Conservation (phyloP, 2,113 vertebrate genomes). For the Pogona vitticeps region DNA sequence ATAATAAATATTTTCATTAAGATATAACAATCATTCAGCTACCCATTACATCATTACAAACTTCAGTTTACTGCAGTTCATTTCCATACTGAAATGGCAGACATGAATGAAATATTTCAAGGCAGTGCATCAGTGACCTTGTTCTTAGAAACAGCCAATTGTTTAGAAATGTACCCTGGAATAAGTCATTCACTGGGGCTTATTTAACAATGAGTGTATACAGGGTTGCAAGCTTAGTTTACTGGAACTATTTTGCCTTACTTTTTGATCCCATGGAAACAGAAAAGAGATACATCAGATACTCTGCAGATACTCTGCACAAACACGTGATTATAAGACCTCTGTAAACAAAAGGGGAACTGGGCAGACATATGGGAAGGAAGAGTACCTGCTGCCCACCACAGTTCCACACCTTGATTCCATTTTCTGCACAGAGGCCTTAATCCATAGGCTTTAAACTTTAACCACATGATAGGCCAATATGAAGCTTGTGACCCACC, state of each 20-base stretch:
- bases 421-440: neutral
- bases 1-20: no score
- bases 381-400: no score
- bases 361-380: neutral
- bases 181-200: neutral
- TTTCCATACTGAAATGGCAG: no score
- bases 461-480: no score
- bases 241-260: conserved; percentile 35
- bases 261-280: conserved; percentile 32
- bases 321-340: neutral
- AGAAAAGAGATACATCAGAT: conserved; percentile 20
- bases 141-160: neutral
- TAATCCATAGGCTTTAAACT: neutral
- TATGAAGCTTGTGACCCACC: neutral
- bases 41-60: no score
- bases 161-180: neutral
- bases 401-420: neutral
- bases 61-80: no score
- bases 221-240: conserved; percentile 15
- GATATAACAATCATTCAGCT: no score
- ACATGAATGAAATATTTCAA: no score
- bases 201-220: neutral
- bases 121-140: no score
- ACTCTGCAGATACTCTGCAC: no score
- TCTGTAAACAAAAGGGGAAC: neutral